These are phyloP conservation scores for Lophius piscatorius DNA, from an alignment of 2,113 vertebrate species.

Conservation along the genomic window DNA sequence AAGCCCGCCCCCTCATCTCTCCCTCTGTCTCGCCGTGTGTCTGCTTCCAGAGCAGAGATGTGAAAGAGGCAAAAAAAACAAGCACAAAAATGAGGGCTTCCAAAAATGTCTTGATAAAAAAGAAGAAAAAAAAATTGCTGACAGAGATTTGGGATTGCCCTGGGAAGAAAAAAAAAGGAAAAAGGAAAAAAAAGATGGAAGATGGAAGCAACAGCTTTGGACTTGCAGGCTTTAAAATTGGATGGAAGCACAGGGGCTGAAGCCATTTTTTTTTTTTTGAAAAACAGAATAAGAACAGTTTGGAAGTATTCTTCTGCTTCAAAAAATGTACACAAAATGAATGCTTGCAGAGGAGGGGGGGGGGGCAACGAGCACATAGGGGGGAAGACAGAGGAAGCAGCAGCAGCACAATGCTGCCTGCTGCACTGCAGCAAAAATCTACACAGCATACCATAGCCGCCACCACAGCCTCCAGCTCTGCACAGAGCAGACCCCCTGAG, in stretches of 20 bases:
- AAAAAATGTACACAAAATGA: slow-evolving; percentile 72
- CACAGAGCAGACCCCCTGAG: slow-evolving; percentile 64
- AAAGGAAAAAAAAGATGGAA: too few relatives aligned
- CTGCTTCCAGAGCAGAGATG: slow-evolving; percentile 27
- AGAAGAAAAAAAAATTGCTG: slow-evolving; percentile 64
- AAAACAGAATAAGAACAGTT: slow-evolving; percentile 62
- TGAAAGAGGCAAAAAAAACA: slow-evolving; percentile 36
- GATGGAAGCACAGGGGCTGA: slow-evolving; percentile 64
- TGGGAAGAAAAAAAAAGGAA: slow-evolving; percentile 54
- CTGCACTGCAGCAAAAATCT: slow-evolving; percentile 95
- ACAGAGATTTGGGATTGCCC: slow-evolving; percentile 60
- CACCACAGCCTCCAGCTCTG: slow-evolving; percentile 79
- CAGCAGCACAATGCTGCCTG: slow-evolving; percentile 87
- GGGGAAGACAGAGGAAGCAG: slow-evolving; percentile 59
- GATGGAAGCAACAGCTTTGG: slow-evolving; percentile 46
- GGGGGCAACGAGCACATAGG: slow-evolving; percentile 60
- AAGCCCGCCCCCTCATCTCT: slow-evolving; percentile 23
- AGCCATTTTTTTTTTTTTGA: slow-evolving; percentile 29
- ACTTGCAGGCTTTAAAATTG: slow-evolving; percentile 61
- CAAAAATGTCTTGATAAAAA: slow-evolving; percentile 67
- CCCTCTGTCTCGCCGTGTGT: slow-evolving; percentile 9
- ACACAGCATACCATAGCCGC: slow-evolving; percentile 77
- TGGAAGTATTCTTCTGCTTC: slow-evolving; percentile 77
- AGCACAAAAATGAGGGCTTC: slow-evolving; percentile 52
- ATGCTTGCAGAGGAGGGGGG: slow-evolving; percentile 47